These are phyloP conservation scores for Crocodylus rhombifer DNA, from an alignment of 2,797 vertebrate species.

Conservation along the genomic window DNA sequence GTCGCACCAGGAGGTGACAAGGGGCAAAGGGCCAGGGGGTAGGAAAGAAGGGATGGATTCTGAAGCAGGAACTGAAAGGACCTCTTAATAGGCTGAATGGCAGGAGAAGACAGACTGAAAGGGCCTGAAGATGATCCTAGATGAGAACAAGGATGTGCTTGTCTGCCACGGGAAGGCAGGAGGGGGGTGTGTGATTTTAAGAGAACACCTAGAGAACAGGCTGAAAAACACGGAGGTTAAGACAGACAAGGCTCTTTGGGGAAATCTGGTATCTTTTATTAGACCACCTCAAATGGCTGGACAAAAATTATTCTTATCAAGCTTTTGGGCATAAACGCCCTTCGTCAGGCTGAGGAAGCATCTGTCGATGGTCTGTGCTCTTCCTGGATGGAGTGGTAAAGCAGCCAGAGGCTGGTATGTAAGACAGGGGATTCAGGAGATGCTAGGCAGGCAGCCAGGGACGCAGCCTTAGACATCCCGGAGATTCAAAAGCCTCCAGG, in stretches of 20 bases:
- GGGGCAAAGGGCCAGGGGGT: not conserved
- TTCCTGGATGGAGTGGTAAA: no score
- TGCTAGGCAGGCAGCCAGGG: not conserved
- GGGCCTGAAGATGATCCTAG: not conserved
- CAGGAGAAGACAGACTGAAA: not conserved
- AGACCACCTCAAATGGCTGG: no score
- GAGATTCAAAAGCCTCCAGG: not conserved
- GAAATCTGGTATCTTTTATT: no score
- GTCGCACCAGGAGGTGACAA: fast-evolving
- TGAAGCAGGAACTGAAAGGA: not conserved
- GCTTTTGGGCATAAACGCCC: no score
- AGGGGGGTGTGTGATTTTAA: not conserved
- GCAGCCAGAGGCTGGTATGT: no score
- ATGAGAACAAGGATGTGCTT: not conserved
- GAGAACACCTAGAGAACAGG: not conserved
- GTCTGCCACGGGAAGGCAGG: not conserved
- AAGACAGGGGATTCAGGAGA: not conserved
- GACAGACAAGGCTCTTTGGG: no score
- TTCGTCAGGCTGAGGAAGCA: no score
- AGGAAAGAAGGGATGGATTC: not conserved
- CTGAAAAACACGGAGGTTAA: not conserved
- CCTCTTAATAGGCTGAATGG: not conserved
- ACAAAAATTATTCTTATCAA: no score
- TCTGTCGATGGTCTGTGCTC: no score
- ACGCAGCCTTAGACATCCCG: not conserved